Conservation (phyloP, 2,797 vertebrate genomes). For the Galagoides demidoff region DNA sequence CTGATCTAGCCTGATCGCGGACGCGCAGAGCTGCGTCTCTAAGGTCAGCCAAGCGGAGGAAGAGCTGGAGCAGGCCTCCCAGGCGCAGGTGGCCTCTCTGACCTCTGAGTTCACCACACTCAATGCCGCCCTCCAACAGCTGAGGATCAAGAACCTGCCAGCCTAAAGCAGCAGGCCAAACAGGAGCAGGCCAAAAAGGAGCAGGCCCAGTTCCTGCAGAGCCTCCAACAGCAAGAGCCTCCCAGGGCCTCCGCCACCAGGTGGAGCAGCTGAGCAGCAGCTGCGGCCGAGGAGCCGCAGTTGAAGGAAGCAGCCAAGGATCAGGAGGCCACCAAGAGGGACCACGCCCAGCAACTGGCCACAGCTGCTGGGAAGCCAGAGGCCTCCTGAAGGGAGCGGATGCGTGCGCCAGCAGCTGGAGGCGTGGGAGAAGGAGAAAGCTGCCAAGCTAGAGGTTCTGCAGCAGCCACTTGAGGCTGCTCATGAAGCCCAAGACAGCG, state of each 20-base stretch:
- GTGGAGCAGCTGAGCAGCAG: constrained; percentile 82
- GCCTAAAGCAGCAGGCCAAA: constrained; percentile 81
- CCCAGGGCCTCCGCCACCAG: constrained; percentile 84
- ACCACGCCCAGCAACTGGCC: constrained; percentile 65
- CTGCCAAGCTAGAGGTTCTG: constrained; percentile 80
- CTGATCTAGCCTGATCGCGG: constrained; percentile 69
- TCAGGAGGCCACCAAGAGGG: constrained; percentile 65
- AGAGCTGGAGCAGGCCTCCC: constrained; percentile 85
- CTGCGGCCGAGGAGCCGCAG: constrained; percentile 82
- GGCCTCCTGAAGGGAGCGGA: constrained; percentile 84
- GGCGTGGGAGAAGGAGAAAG: constrained; percentile 80
- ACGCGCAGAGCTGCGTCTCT: constrained; percentile 86
- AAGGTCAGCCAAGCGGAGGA: constrained; percentile 85
- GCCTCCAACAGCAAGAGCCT: constrained; percentile 77
- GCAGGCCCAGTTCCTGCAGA: constrained; percentile 70
- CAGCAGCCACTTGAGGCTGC: constrained; percentile 84
- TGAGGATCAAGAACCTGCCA: constrained; percentile 82
- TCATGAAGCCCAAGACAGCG: constrained; percentile 76
- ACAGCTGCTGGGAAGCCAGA: constrained; percentile 65
- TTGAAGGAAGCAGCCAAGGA: constrained; percentile 73
- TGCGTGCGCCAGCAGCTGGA: constrained; percentile 82
- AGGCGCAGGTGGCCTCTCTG: constrained; percentile 82
- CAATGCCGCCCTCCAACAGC: constrained; percentile 80
- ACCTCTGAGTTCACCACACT: constrained; percentile 85
- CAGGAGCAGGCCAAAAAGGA: constrained; percentile 82